Evolutionary conservation across 2,113 vertebrate species (phyloP).

Genomic region (Pteronura brasiliensis): DNA sequence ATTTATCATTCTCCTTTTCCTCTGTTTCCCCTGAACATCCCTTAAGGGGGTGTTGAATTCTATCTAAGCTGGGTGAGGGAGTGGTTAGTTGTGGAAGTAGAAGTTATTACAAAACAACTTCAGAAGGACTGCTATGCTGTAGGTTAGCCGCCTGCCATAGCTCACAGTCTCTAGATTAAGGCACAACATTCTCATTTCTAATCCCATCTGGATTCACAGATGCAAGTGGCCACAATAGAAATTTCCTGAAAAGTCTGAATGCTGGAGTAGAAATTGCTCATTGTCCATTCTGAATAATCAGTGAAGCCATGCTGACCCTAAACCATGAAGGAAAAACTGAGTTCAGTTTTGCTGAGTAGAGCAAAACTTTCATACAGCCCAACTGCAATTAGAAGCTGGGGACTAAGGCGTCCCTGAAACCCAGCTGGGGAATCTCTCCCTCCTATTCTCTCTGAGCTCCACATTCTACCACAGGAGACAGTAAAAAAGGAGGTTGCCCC

Average conservation of each 20-base stretch:
- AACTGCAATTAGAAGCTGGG: constrained; percentile 44
- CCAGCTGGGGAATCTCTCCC: not conserved
- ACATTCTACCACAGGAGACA: constrained; percentile 18
- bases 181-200: not conserved
- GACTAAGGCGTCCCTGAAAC: constrained; percentile 55
- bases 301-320: not conserved
- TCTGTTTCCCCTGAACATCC: not conserved
- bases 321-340: constrained; percentile 5
- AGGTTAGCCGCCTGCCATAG: not conserved
- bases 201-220: not conserved
- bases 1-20: not conserved
- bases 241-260: constrained; percentile 17
- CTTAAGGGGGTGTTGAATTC: not conserved
- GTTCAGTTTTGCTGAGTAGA: constrained; percentile 53
- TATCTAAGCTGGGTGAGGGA: not conserved
- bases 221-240: not conserved
- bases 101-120: not conserved
- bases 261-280: not conserved
- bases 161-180: not conserved
- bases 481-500: constrained; percentile 34
- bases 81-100: not conserved
- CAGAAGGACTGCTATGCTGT: not conserved
- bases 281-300: not conserved
- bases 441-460: constrained; percentile 28
- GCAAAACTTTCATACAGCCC: not conserved